Evolutionary conservation across 2,888 invertebrate species (phyloP).

Genomic region (Hemicrepidius hirtus): DNA sequence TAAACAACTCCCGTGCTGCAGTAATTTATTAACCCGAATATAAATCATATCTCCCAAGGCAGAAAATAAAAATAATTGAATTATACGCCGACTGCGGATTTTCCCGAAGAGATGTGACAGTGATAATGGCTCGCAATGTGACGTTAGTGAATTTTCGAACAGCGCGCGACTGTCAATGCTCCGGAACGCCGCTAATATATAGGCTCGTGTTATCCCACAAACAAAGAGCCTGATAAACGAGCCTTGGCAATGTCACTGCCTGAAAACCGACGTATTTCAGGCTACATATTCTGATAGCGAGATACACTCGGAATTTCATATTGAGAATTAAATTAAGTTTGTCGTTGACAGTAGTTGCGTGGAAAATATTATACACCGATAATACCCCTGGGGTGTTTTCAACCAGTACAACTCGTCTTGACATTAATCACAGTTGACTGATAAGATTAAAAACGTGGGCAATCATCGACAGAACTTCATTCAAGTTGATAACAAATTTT

Average conservation of each 20-base stretch:
- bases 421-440: too few species aligned
- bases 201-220: conserved; percentile 44
- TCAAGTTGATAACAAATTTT: too few species aligned
- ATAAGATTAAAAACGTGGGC: too few species aligned
- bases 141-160: conserved; percentile 48
- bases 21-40: conserved; percentile 25
- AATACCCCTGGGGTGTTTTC: neutral
- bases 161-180: conserved; percentile 41
- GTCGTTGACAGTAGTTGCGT: conserved; percentile 20
- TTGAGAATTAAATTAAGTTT: conserved; percentile 40
- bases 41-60: conserved; percentile 35
- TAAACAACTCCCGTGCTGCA: conserved; percentile 18
- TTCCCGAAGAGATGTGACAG: conserved; percentile 43
- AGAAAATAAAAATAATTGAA: conserved; percentile 41
- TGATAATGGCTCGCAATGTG: conserved; percentile 42
- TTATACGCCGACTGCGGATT: conserved; percentile 36
- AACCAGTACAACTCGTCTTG: neutral
- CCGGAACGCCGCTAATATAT: conserved; percentile 45
- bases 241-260: conserved; percentile 42
- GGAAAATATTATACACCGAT: conserved; percentile 1
- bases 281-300: conserved; percentile 27
- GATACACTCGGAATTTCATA: conserved; percentile 40
- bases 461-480: too few species aligned
- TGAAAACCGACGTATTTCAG: conserved; percentile 41
- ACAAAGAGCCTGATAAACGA: conserved; percentile 51